Percentiles rank a stretch among this genome's conserved stretches.
These are phyloP conservation scores for Cephus cinctus DNA, from an alignment of 1,140 invertebrate species.

Conservation along the genomic window DNA sequence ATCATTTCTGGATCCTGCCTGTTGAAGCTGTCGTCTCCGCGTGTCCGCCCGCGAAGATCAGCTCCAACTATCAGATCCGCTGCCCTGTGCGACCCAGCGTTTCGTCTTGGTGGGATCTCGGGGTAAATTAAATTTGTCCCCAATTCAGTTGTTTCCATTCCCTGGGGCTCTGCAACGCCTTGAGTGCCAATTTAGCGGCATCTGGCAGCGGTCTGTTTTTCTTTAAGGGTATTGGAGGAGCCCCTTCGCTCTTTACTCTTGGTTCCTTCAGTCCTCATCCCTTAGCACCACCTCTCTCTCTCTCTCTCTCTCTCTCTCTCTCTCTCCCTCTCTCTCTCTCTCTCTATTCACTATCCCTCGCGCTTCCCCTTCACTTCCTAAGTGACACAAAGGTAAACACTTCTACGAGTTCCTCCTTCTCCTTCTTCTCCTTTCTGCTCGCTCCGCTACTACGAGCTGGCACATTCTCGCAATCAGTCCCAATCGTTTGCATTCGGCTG, in stretches of 20 bases:
- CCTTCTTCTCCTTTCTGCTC: slow-evolving; percentile 2
- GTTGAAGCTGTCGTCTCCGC: too few species aligned
- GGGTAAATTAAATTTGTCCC: slow-evolving; percentile 33
- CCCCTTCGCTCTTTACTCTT: neutral
- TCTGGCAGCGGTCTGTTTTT: slow-evolving; percentile 35
- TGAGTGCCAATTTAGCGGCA: slow-evolving; percentile 35
- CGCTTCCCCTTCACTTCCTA: neutral
- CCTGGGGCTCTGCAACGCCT: slow-evolving; percentile 21
- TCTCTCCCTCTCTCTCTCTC: slow-evolving; percentile 14
- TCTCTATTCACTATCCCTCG: slow-evolving; percentile 18
- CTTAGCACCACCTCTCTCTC: too few species aligned
- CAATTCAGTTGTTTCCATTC: slow-evolving; percentile 31
- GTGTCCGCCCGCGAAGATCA: neutral
- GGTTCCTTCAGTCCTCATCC: neutral
- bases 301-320: slow-evolving; percentile 9
- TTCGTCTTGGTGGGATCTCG: neutral
- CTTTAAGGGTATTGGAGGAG: slow-evolving; percentile 21
- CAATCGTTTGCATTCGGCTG: too few species aligned
- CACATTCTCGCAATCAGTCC: too few species aligned
- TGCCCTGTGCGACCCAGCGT: neutral
- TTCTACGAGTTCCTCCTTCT: slow-evolving; percentile 10
- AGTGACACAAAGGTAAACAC: too few species aligned
- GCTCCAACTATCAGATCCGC: neutral
- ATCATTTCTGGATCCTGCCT: neutral
- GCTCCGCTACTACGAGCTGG: slow-evolving; percentile 14